Evolutionary conservation across 2,113 vertebrate genomes (phyloP), one percentile per base, ranked within the genome.

Genomic region (Serilophus lunatus): DNA sequence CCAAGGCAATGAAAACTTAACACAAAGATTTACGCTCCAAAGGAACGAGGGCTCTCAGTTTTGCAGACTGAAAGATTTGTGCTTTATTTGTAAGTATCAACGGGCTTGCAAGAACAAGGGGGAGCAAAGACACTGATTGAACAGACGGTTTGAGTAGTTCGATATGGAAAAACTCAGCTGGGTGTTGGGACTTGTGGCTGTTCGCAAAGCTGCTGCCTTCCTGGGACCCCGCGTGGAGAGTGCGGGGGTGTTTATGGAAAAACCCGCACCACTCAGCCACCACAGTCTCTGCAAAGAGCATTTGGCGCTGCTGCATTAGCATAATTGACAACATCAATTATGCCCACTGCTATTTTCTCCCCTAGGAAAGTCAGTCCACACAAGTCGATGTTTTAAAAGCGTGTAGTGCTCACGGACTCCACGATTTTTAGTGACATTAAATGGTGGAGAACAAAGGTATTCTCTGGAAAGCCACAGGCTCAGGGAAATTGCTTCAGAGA

Each of bases 281-380:
- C 77, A 28, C 50, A 22, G 3, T 3, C 51, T 89, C 74, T 92
- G 81, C 80, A 84, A 74, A 81, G 47, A 91, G 77, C 74, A 53
- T 49, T 49, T 92, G 82, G 95, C 78, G 63, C 42, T 2, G 22
- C 83, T 82, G 77, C 74, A 69, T 95, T 86, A 87, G 77, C 78
- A 91, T 87, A 95, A 95, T 35, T 88, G 92, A 92, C 65, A 90
- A 45, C 80, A 92, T 88, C 91, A 90, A 40, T 95, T 93, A 88
- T 88, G 82, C 49, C 86, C 89, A 88, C 75, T 92, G 86, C 91
- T 88, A 18, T 29, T 57, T 75, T 83, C 63, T 72, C 86, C 84
- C 60, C 45, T 50, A 20, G 86, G 82, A 91, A 95, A 83, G 72
- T 13, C 85, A 11, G 9, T 86, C 94, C 79, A 33, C 8, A 57